A percentile compares a stretch with the other conserved stretches of the same genome.
These are phyloP conservation scores for Toxostoma redivivum DNA, from an alignment of 2,113 vertebrate genomes.

Conservation along the genomic window DNA sequence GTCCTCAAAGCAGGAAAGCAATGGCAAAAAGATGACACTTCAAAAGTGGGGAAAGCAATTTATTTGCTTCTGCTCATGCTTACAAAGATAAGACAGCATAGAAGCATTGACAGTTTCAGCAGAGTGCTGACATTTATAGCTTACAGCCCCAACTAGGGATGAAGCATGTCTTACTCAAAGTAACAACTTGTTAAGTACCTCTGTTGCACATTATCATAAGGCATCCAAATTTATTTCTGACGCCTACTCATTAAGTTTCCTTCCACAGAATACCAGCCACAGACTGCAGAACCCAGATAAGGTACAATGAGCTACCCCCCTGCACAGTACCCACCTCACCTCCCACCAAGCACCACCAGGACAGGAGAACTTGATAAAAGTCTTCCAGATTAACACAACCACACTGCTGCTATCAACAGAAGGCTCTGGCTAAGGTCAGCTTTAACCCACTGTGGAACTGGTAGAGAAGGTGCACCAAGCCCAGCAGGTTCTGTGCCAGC, in stretches of 20 bases:
- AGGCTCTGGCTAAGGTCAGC: background rate
- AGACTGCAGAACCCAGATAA: background rate
- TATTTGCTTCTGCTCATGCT: background rate
- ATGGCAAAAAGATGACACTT: background rate
- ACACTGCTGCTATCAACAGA: rapidly evolving
- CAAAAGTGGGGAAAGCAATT: background rate
- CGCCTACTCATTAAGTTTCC: background rate
- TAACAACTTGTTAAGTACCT: background rate
- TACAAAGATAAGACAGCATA: background rate
- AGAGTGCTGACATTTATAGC: background rate
- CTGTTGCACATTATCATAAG: background rate
- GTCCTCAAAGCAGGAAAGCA: background rate
- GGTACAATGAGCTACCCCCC: rapidly evolving
- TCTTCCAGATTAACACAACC: background rate
- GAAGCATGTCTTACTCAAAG: background rate
- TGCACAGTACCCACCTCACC: background rate
- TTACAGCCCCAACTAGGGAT: background rate
- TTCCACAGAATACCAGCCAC: background rate
- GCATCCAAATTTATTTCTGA: background rate
- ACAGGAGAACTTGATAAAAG: background rate
- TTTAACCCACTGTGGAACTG: background rate
- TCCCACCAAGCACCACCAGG: background rate
- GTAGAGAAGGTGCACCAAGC: background rate
- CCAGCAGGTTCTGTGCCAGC: rapidly evolving
- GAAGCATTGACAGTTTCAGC: background rate